These are phyloP conservation scores for Motacilla tschutschensis DNA, from an alignment of 2,113 vertebrate species.

Conservation along the genomic window DNA sequence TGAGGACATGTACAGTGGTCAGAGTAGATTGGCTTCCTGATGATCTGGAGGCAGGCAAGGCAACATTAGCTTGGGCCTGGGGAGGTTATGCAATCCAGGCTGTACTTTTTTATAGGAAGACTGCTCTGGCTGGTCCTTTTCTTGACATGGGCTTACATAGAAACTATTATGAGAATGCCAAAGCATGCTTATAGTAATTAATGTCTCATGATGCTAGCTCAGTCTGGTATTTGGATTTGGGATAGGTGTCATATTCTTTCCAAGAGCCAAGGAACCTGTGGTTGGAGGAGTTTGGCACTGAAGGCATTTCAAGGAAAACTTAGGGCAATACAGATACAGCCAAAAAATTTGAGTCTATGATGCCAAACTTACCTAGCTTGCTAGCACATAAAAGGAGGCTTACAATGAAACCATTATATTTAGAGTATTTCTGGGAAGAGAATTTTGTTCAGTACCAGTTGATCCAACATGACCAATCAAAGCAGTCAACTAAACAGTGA, in stretches of 20 bases:
- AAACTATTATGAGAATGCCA: neutral
- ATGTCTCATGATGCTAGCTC: neutral
- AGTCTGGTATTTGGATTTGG: neutral
- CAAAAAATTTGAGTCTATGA: neutral
- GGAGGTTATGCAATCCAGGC: neutral
- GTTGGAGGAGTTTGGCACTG: neutral
- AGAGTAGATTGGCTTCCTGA: neutral
- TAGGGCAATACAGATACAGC: neutral
- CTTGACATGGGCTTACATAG: neutral
- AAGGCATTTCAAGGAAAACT: neutral
- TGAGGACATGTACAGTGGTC: neutral
- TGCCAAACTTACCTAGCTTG: neutral
- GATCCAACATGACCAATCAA: neutral
- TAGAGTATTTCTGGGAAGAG: neutral
- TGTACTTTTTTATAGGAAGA: neutral
- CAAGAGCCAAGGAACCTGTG: neutral
- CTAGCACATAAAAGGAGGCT: neutral
- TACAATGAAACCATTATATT: neutral
- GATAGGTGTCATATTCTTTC: neutral
- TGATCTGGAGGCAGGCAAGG: neutral
- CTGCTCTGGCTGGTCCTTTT: neutral
- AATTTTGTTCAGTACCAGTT: neutral
- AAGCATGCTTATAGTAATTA: neutral
- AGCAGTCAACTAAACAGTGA: neutral
- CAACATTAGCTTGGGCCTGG: neutral